phyloP scores from a whole-genome alignment of 2,113 vertebrate genomes.

The Toxostoma redivivum region DNA sequence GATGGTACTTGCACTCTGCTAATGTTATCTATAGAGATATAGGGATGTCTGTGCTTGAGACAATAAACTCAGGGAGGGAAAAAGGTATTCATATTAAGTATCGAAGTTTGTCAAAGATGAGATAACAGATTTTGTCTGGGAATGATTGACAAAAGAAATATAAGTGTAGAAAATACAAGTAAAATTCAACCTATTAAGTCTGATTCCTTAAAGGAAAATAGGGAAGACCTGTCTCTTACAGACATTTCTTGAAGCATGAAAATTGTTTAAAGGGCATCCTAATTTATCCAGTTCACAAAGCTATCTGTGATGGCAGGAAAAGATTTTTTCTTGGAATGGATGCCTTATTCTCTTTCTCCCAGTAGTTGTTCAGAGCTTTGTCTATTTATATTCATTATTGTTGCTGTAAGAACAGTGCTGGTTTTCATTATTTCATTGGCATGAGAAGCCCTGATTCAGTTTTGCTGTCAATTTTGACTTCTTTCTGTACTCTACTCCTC shows the following conservation, averaged over 20 bases:
- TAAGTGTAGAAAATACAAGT: neutral
- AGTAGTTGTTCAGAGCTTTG: constrained; percentile 58
- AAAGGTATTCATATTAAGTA: neutral
- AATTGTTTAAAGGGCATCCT: constrained; percentile 59
- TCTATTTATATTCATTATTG: constrained; percentile 72
- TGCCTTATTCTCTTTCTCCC: constrained; percentile 52
- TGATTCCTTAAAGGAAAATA: constrained; percentile 37
- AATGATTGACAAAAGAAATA: neutral
- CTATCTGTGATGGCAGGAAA: constrained; percentile 65
- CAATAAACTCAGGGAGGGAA: neutral
- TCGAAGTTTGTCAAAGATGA: neutral
- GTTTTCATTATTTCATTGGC: constrained; percentile 73
- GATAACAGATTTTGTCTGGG: neutral
- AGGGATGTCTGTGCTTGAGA: neutral
- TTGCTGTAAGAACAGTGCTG: constrained; percentile 63
- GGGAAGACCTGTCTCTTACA: constrained; percentile 10
- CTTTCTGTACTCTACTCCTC: constrained; percentile 8
- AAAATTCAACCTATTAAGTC: constrained; percentile 32
- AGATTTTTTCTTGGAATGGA: constrained; percentile 66
- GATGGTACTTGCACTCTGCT: neutral
- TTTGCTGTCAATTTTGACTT: constrained; percentile 60
- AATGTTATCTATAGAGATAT: neutral
- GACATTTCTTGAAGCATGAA: constrained; percentile 37
- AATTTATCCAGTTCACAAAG: constrained; percentile 63
- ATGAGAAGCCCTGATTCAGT: constrained; percentile 60